Percentiles rank a stretch among this genome's conserved stretches.
These are phyloP conservation scores for Cryptus armator DNA, from an alignment of 2,888 invertebrate species.

Conservation along the genomic window DNA sequence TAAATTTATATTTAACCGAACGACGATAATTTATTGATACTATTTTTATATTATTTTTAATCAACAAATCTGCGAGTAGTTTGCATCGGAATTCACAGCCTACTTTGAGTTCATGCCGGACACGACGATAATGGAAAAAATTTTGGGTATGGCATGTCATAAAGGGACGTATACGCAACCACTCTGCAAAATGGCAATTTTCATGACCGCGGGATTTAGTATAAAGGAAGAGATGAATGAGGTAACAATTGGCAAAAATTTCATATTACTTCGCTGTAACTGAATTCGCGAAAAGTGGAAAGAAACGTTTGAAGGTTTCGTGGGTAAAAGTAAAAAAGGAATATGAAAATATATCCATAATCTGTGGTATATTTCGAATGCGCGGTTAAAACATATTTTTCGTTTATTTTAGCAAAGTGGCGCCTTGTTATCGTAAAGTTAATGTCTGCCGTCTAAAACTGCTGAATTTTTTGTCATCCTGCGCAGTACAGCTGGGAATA, in stretches of 20 bases:
- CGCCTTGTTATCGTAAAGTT: background rate
- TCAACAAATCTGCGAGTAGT: constrained; percentile 8
- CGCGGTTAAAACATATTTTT: background rate
- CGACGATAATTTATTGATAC: too few species aligned
- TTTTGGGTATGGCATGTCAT: constrained; percentile 12
- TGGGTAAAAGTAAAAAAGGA: too few species aligned
- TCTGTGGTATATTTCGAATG: background rate
- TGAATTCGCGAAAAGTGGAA: background rate
- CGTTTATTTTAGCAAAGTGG: background rate
- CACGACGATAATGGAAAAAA: background rate
- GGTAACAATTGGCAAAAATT: constrained; percentile 21
- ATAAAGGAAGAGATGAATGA: constrained; percentile 24
- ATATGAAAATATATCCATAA: background rate
- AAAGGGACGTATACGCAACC: background rate
- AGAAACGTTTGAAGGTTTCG: too few species aligned
- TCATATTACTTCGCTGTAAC: background rate
- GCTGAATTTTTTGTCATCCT: background rate
- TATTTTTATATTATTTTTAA: background rate
- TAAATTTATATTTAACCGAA: too few species aligned
- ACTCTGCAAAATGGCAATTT: constrained; percentile 29
- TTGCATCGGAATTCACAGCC: constrained; percentile 23
- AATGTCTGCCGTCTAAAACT: background rate
- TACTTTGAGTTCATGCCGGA: constrained; percentile 52
- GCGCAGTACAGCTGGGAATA: too few species aligned
- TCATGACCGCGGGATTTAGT: constrained; percentile 24